A percentile compares a stretch with the other conserved stretches of the same genome.
Evolutionary conservation across 2,113 vertebrate genomes (phyloP).

Genomic region (Myocastor coypus): DNA sequence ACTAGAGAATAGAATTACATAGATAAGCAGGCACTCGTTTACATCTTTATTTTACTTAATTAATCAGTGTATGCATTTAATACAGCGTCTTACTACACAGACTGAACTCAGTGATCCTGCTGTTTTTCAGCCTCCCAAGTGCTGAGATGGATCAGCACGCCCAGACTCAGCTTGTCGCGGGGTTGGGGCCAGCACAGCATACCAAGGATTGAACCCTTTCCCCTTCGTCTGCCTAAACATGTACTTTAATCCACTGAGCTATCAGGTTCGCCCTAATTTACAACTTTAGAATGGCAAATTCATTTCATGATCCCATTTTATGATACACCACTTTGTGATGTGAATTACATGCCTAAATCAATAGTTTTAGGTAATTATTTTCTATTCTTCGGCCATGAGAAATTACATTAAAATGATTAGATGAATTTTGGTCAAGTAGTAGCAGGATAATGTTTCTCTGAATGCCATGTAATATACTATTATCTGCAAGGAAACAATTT

Average conservation of each 20-base stretch:
- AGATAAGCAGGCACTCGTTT: not conserved
- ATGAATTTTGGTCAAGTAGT: not conserved
- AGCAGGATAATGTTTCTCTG: slow-evolving; percentile 2
- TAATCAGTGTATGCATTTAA: too few relatives aligned
- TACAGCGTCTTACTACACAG: too few relatives aligned
- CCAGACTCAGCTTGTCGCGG: too few relatives aligned
- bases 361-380: not conserved
- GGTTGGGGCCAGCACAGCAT: too few relatives aligned
- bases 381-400: not conserved
- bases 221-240: too few relatives aligned
- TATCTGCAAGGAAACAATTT: not conserved
- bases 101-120: too few relatives aligned
- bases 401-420: slow-evolving; percentile 47
- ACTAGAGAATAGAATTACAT: not conserved
- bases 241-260: too few relatives aligned
- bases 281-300: not conserved
- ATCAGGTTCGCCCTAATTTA: not conserved
- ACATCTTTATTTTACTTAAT: not conserved
- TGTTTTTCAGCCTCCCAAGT: too few relatives aligned
- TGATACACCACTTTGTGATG: not conserved
- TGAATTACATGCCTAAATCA: not conserved
- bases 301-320: not conserved
- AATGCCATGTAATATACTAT: not conserved
- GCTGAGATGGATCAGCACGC: too few relatives aligned
- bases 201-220: too few relatives aligned